phyloP scores from a whole-genome alignment of 2,888 invertebrate genomes.

The Emmelina monodactyla region DNA sequence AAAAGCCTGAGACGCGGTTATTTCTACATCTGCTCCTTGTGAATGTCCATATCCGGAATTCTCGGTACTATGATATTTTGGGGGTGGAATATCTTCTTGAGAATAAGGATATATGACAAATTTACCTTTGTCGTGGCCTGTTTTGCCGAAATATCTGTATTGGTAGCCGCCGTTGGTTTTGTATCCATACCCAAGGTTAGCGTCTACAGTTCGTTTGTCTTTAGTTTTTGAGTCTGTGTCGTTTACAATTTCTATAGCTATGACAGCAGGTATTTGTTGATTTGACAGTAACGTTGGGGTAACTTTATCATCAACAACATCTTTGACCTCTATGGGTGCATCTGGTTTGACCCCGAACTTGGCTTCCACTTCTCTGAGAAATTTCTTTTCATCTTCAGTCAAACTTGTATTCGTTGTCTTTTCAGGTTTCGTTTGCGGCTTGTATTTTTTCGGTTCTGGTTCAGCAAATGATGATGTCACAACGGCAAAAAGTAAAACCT shows the following conservation, averaged over 20 bases:
- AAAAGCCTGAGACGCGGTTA: conserved; percentile 66
- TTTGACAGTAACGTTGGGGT: conserved; percentile 17
- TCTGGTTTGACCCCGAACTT: conserved; percentile 53
- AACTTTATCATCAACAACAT: conserved; percentile 13
- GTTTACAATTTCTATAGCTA: conserved; percentile 70
- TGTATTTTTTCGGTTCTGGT: conserved; percentile 55
- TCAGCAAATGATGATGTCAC: conserved; percentile 28
- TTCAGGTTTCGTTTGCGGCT: conserved; percentile 30
- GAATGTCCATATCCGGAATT: conserved; percentile 20
- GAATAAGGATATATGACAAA: conserved; percentile 76
- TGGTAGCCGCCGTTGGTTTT: conserved; percentile 58
- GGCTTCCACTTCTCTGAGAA: conserved; percentile 53
- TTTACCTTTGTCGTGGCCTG: conserved; percentile 52
- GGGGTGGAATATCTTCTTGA: conserved; percentile 68
- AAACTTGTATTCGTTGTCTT: conserved; percentile 31
- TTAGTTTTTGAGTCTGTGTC: conserved; percentile 58
- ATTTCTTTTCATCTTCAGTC: conserved; percentile 49
- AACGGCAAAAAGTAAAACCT: conserved; percentile 39
- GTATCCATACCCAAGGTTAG: conserved; percentile 75
- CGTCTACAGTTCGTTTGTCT: conserved; percentile 76
- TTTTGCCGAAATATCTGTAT: conserved; percentile 58
- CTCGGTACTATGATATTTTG: conserved; percentile 17
- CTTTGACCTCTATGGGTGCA: conserved; percentile 21
- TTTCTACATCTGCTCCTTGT: conserved; percentile 49
- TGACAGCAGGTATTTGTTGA: conserved; percentile 57